Evolutionary conservation across 1,140 invertebrate species (phyloP), one percentile per base, ranked within the genome.

Genomic region (Battus philenor): DNA sequence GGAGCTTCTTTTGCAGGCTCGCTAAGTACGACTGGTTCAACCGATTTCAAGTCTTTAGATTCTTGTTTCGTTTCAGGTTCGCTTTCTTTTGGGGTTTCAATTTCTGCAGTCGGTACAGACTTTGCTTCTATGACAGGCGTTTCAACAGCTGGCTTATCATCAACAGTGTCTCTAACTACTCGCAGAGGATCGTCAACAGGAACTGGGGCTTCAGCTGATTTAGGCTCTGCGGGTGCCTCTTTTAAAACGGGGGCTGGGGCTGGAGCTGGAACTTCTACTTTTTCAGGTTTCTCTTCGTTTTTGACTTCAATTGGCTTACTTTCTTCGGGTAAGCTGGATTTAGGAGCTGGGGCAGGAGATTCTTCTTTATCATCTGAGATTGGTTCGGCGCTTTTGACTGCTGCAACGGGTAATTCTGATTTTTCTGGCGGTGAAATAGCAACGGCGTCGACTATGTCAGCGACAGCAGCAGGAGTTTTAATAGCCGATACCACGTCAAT

Each of bases 161-260:
- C 73, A 16, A 71, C 59, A 3, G 77, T 71, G n/a, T 79, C 74
- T 18, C 78, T 68, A 30, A 82, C 64, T 30, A 82, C 69, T 17
- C 75, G 60, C 8, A 71, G 57, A 12, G 60, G 55, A 12, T 77
- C 70, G 6, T 68, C 63, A 9, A 31, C 31, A 11, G 55, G 34
- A 8, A 44, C 43, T 18, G 49, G 54, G 18, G 36, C 56, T 12
- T 55, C 55, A 30, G 24, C 44, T 15, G 62, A 48, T 41, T 64
- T 60, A 10, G 30, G 32, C 4, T 36, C 27, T 17, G 48, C 36
- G 6, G 47, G 32, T 29, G 31, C 47, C 22, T 45, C 36, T 2
- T 51, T 38, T 4, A 43, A 36, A 26, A 51, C 9, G 38, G 38
- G 45, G 18, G 45, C 6, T 34, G 52, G 50, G 36, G 17, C 52